phyloP scores from a whole-genome alignment of 2,113 vertebrate genomes.

The Peucedramus taeniatus region DNA sequence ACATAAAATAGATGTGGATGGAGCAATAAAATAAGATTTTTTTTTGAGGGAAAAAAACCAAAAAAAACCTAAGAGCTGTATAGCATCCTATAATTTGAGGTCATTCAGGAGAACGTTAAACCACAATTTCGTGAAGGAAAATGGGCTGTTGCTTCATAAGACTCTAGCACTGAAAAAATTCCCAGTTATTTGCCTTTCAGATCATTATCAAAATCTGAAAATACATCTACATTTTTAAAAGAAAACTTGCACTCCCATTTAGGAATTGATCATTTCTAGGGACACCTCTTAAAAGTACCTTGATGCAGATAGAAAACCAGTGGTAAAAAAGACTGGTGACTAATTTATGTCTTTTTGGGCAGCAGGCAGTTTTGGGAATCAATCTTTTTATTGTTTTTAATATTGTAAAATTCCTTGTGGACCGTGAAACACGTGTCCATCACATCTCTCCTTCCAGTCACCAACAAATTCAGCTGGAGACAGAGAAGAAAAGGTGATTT shows the following conservation, averaged over 20 bases:
- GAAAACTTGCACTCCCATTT: not conserved
- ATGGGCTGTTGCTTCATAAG: not conserved
- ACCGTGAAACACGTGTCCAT: accelerated
- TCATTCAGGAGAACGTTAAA: not conserved
- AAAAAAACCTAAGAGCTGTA: not conserved
- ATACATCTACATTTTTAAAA: not conserved
- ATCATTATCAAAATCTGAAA: not conserved
- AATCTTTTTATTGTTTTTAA: not conserved
- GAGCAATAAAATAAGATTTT: not conserved
- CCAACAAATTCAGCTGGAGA: not conserved
- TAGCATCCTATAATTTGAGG: not conserved
- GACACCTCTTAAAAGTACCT: not conserved
- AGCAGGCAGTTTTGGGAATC: not conserved
- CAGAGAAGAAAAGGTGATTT: not conserved
- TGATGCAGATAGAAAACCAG: not conserved
- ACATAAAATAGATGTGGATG: not conserved
- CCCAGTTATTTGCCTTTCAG: not conserved
- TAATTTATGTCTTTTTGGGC: not conserved
- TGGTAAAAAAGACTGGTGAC: not conserved
- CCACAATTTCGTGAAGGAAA: not conserved
- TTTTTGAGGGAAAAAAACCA: not conserved
- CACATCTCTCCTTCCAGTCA: not conserved
- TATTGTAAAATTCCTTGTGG: not conserved
- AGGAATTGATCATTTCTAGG: not conserved
- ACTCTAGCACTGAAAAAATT: not conserved